phyloP scores from a whole-genome alignment of 2,113 vertebrate genomes.

The Geothlypis trichas region DNA sequence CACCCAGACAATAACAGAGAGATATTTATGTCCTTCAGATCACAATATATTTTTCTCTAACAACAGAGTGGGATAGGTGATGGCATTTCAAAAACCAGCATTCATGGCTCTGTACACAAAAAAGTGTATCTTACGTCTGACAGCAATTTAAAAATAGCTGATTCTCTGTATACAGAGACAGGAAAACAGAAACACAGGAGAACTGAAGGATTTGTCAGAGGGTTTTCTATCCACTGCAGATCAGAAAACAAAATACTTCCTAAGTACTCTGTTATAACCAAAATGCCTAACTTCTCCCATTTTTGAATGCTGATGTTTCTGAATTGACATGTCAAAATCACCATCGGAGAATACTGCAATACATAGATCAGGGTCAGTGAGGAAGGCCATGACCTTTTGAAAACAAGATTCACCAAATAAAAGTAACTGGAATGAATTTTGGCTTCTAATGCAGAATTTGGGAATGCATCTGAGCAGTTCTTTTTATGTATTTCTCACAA shows the following conservation, averaged over 20 bases:
- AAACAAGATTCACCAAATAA: neutral
- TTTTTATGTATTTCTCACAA: neutral
- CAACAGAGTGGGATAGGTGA: neutral
- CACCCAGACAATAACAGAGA: neutral
- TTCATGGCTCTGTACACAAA: neutral
- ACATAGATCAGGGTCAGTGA: neutral
- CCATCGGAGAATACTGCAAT: neutral
- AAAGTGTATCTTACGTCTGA: neutral
- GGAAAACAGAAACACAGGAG: neutral
- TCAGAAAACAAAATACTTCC: neutral
- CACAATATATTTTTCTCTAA: neutral
- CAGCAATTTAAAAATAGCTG: neutral
- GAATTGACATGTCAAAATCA: neutral
- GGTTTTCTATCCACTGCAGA: neutral
- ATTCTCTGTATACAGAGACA: neutral
- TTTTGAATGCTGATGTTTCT: neutral
- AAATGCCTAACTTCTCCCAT: neutral
- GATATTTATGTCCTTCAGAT: neutral
- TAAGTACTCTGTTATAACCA: neutral
- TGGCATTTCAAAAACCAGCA: neutral
- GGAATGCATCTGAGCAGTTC: neutral
- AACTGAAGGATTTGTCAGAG: neutral
- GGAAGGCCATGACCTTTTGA: neutral
- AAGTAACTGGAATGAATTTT: neutral
- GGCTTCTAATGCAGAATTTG: neutral